Evolutionary conservation across 2,888 invertebrate species (phyloP), one percentile per base, ranked within the genome.

Genomic region (Chrysotoxum bicinctum): DNA sequence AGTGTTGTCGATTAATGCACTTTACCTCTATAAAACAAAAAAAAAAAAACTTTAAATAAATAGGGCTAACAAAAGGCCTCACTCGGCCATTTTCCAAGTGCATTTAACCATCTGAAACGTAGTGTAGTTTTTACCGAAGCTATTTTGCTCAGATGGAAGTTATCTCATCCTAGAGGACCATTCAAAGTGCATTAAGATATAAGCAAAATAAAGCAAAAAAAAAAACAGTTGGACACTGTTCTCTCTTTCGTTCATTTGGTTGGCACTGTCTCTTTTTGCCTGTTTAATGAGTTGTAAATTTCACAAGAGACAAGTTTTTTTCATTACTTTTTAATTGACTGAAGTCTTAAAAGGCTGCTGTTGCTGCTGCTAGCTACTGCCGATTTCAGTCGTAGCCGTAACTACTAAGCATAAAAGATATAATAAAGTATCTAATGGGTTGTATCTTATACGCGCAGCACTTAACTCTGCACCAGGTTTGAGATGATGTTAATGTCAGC

Each of bases 281-380:
- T 21, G 32, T 60, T 76, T 85, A 81, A 85, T 85, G 85, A 85
- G 80, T 85, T 76, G 68, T 70, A 76, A 85, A 85, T 76, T 85
- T 79, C 45, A 79, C 70, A 73, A 79, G 83, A 64, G 21, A 60
- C 74, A 75, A 35, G 70, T 75, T 75, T 70, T 43, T 43, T 73
- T 73, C 56, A 66, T 80, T 76, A 73, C 56, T 40, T 48, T 84
- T 85, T 80, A 76, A 80, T 84, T 80, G 80, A 85, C 72, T 76
- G 9, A 6, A 32, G 56, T 68, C 60, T 84, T 56, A 78, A 68
- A 23, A 73, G 62, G 30, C 37, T 69, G 62, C 35, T 52, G 48
- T n/a, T 32, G 60, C 6, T 52, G 54, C 50, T 23, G 21, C 5
- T 62, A 16, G 26, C 60, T 40, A 60, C 40, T 62, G 45, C 60